A percentile compares a stretch with the other conserved stretches of the same genome.
These are phyloP conservation scores for Pseudachorutes palmiensis DNA, from an alignment of 1,140 invertebrate species.

Conservation along the genomic window DNA sequence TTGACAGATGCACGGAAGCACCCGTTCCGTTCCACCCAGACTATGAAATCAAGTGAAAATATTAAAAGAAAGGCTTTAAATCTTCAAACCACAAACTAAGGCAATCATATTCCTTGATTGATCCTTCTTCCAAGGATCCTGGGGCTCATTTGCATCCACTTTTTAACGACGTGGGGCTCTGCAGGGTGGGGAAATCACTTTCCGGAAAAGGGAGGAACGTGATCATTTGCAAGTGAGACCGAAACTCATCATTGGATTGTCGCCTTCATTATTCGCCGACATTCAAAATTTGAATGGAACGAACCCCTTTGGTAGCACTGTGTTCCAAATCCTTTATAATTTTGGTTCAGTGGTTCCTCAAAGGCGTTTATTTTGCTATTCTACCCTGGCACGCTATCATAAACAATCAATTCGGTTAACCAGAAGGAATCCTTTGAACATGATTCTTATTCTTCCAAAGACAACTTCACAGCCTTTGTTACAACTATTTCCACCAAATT, in stretches of 20 bases:
- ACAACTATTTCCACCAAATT: conserved; percentile 7
- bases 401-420: conserved; percentile 8
- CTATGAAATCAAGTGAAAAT: not conserved
- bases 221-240: conserved; percentile 27
- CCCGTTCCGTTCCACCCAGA: not conserved
- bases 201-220: conserved; percentile 5
- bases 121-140: conserved; percentile 1
- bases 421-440: conserved; percentile 4
- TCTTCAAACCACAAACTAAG: conserved; percentile 33
- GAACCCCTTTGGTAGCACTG: not conserved
- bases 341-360: conserved; percentile 7
- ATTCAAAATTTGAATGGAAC: not conserved
- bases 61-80: not conserved
- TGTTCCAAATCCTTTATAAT: not conserved
- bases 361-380: conserved; percentile 1
- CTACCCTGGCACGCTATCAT: not conserved
- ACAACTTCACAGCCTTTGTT: not conserved
- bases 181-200: not conserved
- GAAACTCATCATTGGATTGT: conserved; percentile 14
- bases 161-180: not conserved
- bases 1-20: not conserved
- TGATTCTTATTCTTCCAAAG: not conserved
- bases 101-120: conserved; percentile 16
- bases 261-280: not conserved
- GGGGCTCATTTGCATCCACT: conserved; percentile 27